Percentiles rank a stretch among this genome's conserved stretches.
phyloP scores from a whole-genome alignment of 92 coral and sea anemone species.

The Phenganax stokvisi region DNA sequence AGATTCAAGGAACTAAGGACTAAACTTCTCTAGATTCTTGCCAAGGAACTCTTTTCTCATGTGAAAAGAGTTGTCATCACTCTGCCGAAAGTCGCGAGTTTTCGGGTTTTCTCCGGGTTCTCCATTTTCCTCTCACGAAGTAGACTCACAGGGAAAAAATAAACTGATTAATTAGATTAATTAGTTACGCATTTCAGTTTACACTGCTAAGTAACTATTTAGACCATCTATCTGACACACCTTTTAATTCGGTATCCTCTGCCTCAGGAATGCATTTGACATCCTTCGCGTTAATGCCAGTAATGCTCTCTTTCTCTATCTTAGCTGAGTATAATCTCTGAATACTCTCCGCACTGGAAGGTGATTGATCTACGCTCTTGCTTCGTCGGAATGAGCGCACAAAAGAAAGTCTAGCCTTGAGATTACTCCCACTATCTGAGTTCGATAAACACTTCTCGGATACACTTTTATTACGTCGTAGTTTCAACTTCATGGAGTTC shows the following conservation, averaged over 20 bases:
- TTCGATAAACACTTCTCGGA: slow-evolving; percentile 32
- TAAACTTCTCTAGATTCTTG: too few relatives aligned
- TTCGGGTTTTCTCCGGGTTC: too few relatives aligned
- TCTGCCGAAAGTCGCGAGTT: too few relatives aligned
- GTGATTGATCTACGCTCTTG: slow-evolving; percentile 37
- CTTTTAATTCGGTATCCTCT: not conserved
- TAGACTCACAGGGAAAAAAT: not conserved
- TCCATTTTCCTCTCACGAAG: slow-evolving; percentile 1
- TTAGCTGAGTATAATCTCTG: slow-evolving; percentile 30
- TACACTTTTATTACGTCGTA: slow-evolving; percentile 34
- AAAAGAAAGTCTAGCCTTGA: slow-evolving; percentile 20
- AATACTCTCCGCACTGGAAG: slow-evolving; percentile 34
- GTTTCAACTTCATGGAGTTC: slow-evolving; percentile 25
- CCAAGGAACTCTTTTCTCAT: too few relatives aligned
- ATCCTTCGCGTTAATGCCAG: slow-evolving; percentile 27
- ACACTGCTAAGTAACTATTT: too few relatives aligned
- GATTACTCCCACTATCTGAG: slow-evolving; percentile 16
- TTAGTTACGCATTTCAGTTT: too few relatives aligned
- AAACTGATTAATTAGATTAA: too few relatives aligned
- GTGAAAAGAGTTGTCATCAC: too few relatives aligned
- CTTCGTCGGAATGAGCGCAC: slow-evolving; percentile 38
- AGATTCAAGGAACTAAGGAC: too few relatives aligned
- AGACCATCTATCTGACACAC: not conserved
- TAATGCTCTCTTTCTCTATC: slow-evolving; percentile 17
- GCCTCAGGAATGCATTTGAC: not conserved